A percentile compares a stretch with the other conserved stretches of the same genome.
phyloP scores from a whole-genome alignment of 2,888 invertebrate genomes.

The Sinohyriopsis cumingii region DNA sequence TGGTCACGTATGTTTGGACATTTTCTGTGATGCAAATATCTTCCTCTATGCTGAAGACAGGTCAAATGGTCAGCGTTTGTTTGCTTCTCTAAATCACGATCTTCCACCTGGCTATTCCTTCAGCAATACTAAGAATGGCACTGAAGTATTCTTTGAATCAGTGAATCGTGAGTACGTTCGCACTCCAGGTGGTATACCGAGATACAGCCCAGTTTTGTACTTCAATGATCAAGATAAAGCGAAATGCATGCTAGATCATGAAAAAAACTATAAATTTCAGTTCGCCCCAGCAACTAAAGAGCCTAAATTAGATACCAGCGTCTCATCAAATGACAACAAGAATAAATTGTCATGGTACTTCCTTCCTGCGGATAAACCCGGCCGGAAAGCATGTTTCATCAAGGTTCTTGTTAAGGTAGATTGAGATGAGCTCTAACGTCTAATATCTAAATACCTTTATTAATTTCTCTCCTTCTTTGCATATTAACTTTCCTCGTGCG shows the following conservation, averaged over 20 bases:
- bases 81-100: neutral
- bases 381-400: conserved; percentile 16
- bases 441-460: neutral
- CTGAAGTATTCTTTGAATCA: conserved; percentile 4
- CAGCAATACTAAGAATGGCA: conserved; percentile 8
- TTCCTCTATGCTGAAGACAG: conserved; percentile 12
- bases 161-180: conserved; percentile 4
- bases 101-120: conserved; percentile 4
- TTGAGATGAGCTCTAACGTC: neutral
- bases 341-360: conserved; percentile 26
- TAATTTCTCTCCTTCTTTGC: too few relatives aligned
- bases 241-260: too few relatives aligned
- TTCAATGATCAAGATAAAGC: too few relatives aligned
- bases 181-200: neutral
- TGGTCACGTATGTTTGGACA: conserved; percentile 21
- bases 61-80: neutral
- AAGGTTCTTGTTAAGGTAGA: conserved; percentile 22
- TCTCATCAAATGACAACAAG: conserved; percentile 10
- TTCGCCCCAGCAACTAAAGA: conserved; percentile 21
- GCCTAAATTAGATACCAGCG: neutral
- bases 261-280: conserved; percentile 10
- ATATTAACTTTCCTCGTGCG: too few relatives aligned
- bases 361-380: conserved; percentile 10
- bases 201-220: too few relatives aligned
- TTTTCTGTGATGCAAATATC: conserved; percentile 19